A percentile compares a stretch with the other conserved stretches of the same genome.
These are phyloP conservation scores for Diglossa cyanea DNA, from an alignment of 2,797 vertebrate genomes.

Conservation along the genomic window DNA sequence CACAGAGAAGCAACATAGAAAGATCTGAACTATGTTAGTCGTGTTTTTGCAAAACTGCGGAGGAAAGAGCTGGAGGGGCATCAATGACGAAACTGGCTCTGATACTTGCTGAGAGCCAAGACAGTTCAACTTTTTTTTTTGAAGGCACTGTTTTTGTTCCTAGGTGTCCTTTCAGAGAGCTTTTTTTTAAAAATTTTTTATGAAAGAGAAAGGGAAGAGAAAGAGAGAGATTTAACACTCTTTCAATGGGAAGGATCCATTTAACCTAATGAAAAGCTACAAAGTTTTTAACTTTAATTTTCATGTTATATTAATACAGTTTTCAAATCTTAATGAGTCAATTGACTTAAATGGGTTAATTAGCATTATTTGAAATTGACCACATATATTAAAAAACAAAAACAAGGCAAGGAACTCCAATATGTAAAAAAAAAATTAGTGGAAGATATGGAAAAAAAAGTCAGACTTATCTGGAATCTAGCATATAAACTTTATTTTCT, in stretches of 20 bases:
- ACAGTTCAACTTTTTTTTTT: background rate
- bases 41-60: background rate
- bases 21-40: background rate
- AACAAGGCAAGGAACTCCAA: background rate
- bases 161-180: background rate
- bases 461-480: background rate
- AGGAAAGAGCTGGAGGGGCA: background rate
- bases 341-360: background rate
- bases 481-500: fast-evolving
- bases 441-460: background rate
- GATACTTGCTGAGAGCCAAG: background rate
- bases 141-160: background rate
- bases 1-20: background rate
- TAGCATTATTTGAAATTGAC: background rate
- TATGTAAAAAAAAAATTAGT: background rate
- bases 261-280: background rate
- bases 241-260: background rate
- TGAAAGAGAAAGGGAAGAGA: background rate
- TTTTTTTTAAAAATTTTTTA: background rate
- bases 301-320: background rate
- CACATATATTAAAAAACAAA: background rate
- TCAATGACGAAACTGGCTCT: background rate
- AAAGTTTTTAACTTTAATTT: background rate
- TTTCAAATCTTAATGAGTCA: background rate
- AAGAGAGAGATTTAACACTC: background rate